These are phyloP conservation scores for Pyrrhia umbra DNA, from an alignment of 2,888 invertebrate genomes.

Conservation along the genomic window DNA sequence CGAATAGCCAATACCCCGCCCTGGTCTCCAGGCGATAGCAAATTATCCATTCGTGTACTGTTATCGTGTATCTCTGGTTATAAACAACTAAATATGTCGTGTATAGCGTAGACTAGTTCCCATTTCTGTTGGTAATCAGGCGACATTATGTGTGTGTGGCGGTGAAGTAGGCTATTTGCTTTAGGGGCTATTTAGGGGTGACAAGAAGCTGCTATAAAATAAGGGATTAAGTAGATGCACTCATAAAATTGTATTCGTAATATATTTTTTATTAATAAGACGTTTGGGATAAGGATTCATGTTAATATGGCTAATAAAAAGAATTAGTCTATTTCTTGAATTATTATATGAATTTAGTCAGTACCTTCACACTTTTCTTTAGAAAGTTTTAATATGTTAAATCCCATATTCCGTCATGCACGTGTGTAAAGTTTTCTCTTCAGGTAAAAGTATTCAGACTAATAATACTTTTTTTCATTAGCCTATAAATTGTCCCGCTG, in stretches of 20 bases:
- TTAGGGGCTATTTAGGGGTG: constrained; percentile 2
- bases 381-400: background rate
- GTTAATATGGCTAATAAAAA: too few species aligned
- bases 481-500: too few species aligned
- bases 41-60: constrained; percentile 50
- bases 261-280: background rate
- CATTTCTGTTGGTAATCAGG: constrained; percentile 25
- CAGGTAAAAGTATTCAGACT: background rate
- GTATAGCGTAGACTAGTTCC: background rate
- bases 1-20: constrained; percentile 38
- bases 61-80: constrained; percentile 30
- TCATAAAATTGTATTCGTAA: background rate
- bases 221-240: background rate
- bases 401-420: background rate
- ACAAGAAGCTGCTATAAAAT: background rate
- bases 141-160: constrained; percentile 4
- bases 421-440: background rate
- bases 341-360: background rate
- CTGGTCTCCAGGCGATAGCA: constrained; percentile 50
- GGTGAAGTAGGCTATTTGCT: background rate
- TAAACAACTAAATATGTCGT: constrained; percentile 32
- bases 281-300: background rate
- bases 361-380: background rate
- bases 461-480: too few species aligned
- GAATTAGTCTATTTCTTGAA: too few species aligned